Percentiles rank a stretch among this genome's conserved stretches.
phyloP scores from a whole-genome alignment of 1,140 invertebrate species.

The Oncopeltus fasciatus region DNA sequence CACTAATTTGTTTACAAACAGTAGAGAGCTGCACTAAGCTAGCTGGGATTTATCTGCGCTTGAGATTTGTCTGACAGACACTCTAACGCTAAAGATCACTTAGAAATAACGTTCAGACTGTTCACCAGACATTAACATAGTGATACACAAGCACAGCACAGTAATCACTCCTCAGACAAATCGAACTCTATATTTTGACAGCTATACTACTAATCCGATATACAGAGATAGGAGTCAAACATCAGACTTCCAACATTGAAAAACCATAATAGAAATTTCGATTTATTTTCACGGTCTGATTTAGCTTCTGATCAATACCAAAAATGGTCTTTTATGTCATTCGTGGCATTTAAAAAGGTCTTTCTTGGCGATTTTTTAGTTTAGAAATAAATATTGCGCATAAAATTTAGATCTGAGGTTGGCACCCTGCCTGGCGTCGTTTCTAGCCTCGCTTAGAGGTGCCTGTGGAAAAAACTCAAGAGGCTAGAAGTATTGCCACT shows the following conservation, averaged over 20 bases:
- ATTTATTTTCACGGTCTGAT: too few relatives aligned
- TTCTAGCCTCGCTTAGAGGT: not conserved
- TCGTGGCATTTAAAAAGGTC: too few relatives aligned
- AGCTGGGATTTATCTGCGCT: not conserved
- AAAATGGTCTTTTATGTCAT: too few relatives aligned
- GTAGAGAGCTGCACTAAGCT: not conserved
- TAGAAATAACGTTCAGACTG: conserved; percentile 3
- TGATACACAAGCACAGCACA: too few relatives aligned
- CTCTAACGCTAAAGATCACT: too few relatives aligned
- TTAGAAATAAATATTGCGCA: too few relatives aligned
- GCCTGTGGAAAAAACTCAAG: too few relatives aligned
- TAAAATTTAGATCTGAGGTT: too few relatives aligned
- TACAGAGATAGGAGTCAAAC: not conserved
- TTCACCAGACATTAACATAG: conserved; percentile 13
- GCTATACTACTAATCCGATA: not conserved
- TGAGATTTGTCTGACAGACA: not conserved
- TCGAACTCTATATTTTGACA: conserved; percentile 11
- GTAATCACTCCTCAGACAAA: not conserved
- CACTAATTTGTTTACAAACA: conserved; percentile 18
- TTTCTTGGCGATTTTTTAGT: too few relatives aligned
- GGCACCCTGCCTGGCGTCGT: not conserved
- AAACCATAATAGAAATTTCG: too few relatives aligned
- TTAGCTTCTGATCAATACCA: too few relatives aligned
- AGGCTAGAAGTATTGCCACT: too few relatives aligned
- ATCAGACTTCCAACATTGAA: not conserved